Conservation (phyloP, 2,113 vertebrate species). For the Ciconia boyciana region DNA sequence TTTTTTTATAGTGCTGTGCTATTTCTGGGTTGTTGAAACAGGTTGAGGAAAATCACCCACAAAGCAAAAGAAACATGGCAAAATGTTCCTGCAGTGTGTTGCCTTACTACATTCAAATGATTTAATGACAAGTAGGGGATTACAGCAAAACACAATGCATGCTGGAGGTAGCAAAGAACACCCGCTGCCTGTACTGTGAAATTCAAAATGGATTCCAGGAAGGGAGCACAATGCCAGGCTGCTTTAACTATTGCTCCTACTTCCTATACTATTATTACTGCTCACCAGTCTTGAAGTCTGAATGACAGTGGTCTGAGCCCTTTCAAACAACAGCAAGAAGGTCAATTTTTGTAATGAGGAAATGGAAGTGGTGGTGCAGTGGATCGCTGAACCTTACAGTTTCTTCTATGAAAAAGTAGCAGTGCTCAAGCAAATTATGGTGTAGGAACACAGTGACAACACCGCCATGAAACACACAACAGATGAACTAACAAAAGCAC, state of each 20-base stretch:
- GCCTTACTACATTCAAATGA: slow-evolving; percentile 69
- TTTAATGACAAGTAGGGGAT: slow-evolving; percentile 71
- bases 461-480: slow-evolving; percentile 45
- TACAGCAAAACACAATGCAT: slow-evolving; percentile 61
- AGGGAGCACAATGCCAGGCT: slow-evolving; percentile 60
- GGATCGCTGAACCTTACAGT: slow-evolving; percentile 75
- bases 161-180: slow-evolving; percentile 45
- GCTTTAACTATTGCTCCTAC: slow-evolving; percentile 57
- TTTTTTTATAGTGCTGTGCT: background rate
- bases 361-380: slow-evolving; percentile 75
- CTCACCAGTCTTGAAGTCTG: slow-evolving; percentile 71
- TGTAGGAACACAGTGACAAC: slow-evolving; percentile 69
- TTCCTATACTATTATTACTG: slow-evolving; percentile 79
- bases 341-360: slow-evolving; percentile 84
- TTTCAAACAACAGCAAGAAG: slow-evolving; percentile 77
- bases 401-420: slow-evolving; percentile 66
- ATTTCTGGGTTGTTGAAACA: background rate
- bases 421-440: slow-evolving; percentile 71
- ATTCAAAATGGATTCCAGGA: slow-evolving; percentile 76
- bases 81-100: slow-evolving; percentile 58
- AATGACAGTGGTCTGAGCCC: slow-evolving; percentile 83
- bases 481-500: slow-evolving; percentile 47
- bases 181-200: slow-evolving; percentile 67
- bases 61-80: slow-evolving; percentile 58
- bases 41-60: slow-evolving; percentile 41